Percentiles rank a stretch among this genome's conserved stretches.
Evolutionary conservation across 2,888 invertebrate genomes (phyloP).

Genomic region (Scaptodrosophila latifasciaeformis): DNA sequence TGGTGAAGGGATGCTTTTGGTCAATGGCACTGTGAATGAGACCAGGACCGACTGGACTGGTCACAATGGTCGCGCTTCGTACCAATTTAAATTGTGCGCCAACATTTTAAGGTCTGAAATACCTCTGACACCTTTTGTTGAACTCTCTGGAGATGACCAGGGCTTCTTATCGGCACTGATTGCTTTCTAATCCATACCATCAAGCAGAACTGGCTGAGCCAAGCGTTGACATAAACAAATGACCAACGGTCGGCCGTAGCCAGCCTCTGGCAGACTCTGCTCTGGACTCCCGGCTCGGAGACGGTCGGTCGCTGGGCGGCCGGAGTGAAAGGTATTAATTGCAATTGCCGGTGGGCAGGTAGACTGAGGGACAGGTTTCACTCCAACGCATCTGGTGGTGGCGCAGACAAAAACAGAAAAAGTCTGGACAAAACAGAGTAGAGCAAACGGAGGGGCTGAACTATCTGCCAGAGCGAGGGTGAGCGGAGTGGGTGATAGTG

Average conservation of each 20-base stretch:
- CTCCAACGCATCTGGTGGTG: too few relatives aligned
- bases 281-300: constrained; percentile 5
- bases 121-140: constrained; percentile 9
- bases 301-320: constrained; percentile 4
- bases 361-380: constrained; percentile 33
- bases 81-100: constrained; percentile 56
- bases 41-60: not conserved
- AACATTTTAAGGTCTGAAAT: constrained; percentile 20
- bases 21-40: too few relatives aligned
- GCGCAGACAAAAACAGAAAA: not conserved
- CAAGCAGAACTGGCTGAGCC: constrained; percentile 35
- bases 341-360: constrained; percentile 51
- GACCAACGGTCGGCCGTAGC: constrained; percentile 46
- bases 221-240: constrained; percentile 67
- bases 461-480: too few relatives aligned
- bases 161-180: constrained; percentile 65
- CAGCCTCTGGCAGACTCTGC: constrained; percentile 19
- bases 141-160: constrained; percentile 34
- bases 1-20: constrained; percentile 6
- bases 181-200: constrained; percentile 68
- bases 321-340: constrained; percentile 67
- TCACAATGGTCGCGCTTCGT: too few relatives aligned
- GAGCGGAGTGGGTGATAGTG: constrained; percentile 4
- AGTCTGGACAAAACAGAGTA: constrained; percentile 3
- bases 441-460: too few relatives aligned